phyloP scores from a whole-genome alignment of 2,888 invertebrate genomes.

The Latrodectus hesperus region DNA sequence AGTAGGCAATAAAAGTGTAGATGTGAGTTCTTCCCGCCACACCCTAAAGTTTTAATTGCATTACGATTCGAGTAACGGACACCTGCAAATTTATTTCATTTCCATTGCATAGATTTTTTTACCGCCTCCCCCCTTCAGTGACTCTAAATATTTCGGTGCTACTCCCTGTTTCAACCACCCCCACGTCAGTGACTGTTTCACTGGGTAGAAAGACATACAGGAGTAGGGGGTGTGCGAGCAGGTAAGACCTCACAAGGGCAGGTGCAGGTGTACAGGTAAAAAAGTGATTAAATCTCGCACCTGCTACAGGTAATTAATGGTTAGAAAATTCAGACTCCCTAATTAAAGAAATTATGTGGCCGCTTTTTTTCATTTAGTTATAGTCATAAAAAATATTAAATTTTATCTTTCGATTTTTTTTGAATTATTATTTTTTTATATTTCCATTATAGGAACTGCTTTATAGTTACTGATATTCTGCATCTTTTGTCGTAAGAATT shows the following conservation, averaged over 20 bases:
- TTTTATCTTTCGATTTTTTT: background rate
- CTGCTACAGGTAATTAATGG: slow-evolving; percentile 65
- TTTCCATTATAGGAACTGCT: background rate
- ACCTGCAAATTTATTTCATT: background rate
- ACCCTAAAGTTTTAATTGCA: background rate
- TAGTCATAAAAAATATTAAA: background rate
- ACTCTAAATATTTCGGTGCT: slow-evolving; percentile 11
- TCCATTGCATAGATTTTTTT: background rate
- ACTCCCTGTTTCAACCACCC: slow-evolving; percentile 5
- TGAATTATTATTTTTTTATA: background rate
- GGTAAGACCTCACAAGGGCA: slow-evolving; percentile 21
- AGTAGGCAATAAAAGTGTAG: no score
- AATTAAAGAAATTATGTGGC: slow-evolving; percentile 2
- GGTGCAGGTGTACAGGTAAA: slow-evolving; percentile 47
- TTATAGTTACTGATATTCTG: no score
- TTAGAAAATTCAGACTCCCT: slow-evolving; percentile 29
- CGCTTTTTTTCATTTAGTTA: background rate
- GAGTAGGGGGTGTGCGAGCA: slow-evolving; percentile 6
- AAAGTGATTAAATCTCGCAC: slow-evolving; percentile 61
- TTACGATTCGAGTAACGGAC: background rate
- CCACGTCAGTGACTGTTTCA: background rate
- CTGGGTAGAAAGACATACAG: background rate
- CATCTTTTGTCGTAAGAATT: no score
- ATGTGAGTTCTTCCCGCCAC: no score
- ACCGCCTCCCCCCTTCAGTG: slow-evolving; percentile 6